Percentiles rank a stretch among this genome's conserved stretches.
Conservation (phyloP, 2,113 vertebrate species). For the Urocitellus parryii region DNA sequence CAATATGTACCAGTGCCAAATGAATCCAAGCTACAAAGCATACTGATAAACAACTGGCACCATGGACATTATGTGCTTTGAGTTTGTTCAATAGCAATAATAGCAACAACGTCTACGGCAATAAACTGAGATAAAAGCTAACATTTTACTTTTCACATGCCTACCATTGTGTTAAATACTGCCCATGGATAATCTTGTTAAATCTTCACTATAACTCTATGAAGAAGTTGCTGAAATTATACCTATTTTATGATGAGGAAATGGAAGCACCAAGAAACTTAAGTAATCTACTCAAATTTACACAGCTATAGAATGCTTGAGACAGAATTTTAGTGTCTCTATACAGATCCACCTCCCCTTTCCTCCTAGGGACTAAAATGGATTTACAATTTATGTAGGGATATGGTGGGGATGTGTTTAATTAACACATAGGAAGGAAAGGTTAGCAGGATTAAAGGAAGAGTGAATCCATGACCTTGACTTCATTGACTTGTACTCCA, state of each 20-base stretch:
- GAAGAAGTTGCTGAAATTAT: slow-evolving; percentile 23
- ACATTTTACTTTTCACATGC: slow-evolving; percentile 36
- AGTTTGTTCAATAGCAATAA: slow-evolving; percentile 27
- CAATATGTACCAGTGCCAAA: background rate
- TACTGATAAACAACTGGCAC: background rate
- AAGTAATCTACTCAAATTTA: background rate
- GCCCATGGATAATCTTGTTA: background rate
- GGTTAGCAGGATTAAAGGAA: background rate
- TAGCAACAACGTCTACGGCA: background rate
- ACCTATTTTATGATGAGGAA: background rate
- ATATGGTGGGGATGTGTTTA: background rate
- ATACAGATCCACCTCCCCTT: background rate
- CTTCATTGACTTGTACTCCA: background rate
- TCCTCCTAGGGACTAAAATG: slow-evolving; percentile 18
- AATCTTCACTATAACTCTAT: slow-evolving; percentile 1
- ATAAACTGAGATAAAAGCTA: slow-evolving; percentile 30
- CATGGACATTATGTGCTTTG: background rate
- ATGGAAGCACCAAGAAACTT: background rate
- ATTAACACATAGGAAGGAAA: background rate
- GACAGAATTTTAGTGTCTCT: slow-evolving; percentile 43
- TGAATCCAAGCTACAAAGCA: background rate
- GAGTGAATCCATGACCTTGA: slow-evolving; percentile 32
- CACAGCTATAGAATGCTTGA: background rate
- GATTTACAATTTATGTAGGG: background rate
- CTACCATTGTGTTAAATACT: background rate